Base-by-base conservation (phyloP, 2,113 vertebrate species). In the Actenoides hombroni region DNA sequence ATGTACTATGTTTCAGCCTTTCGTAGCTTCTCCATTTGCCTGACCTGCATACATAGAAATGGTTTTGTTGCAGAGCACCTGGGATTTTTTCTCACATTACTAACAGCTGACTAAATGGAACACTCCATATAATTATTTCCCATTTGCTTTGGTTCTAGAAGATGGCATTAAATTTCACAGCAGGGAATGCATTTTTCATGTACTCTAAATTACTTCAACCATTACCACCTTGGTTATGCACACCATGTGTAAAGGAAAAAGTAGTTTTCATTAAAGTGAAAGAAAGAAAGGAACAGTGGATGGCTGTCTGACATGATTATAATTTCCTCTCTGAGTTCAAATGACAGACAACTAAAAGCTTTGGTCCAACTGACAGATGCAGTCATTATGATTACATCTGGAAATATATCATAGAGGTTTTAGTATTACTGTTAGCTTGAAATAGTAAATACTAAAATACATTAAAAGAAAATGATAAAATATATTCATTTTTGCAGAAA, bases 401-500 rank as follows among this genome's bases (percentile, higher is more conserved):
- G 15, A 39, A 61, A 83, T n/a, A 68, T 9, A 49, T 17, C 0
- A 69, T 6, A 6, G 18, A 44, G 3, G 20, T 63, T 67, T 39
- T 46, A 44, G 8, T 33, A 35, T 67, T 56, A 39, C 9, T 56
- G 11, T 64, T 40, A 61, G 5, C 4, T 49, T 71, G 42, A 85
- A 85, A 44, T 13, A 54, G 6, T 23, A 18, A 59, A 67, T 4
- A 31, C 0, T 0, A 67, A 91, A 70, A 75, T 40, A 33, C 10
- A 10, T 35, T 57, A 29, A 49, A 68, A 70, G 15, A 39, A 75
- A 86, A 67, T 9, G 1, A n/a, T 42, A 44, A 83, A 79, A 35
- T 31, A 0, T 46, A 37, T 19, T 16, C 1, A 0, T 4, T 53
- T 89, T 79, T 80, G 6, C 39, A 68, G 46, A 59, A 54, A 2